These are phyloP conservation scores for Elephantulus edwardii DNA, from an alignment of 2,113 vertebrate genomes.

Conservation along the genomic window DNA sequence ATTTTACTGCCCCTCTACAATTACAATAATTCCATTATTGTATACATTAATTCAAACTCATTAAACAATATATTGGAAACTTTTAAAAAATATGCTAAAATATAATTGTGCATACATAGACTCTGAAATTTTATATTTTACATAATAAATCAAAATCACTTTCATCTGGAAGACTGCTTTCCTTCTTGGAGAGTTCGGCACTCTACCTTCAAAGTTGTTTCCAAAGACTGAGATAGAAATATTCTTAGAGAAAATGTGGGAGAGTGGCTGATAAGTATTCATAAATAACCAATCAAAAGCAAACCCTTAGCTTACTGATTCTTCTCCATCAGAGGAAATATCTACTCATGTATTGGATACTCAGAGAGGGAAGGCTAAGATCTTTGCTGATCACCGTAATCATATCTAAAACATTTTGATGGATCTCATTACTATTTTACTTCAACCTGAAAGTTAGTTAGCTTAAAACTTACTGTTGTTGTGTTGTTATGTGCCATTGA, in stretches of 20 bases:
- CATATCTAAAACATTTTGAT: neutral
- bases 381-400: neutral
- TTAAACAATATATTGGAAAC: neutral
- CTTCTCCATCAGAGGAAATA: neutral
- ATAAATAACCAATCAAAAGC: neutral
- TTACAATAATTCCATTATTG: neutral
- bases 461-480: too few species aligned
- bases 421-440: neutral
- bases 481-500: too few species aligned
- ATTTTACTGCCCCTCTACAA: neutral
- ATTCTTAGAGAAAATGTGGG: conserved; percentile 1
- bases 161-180: neutral
- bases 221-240: neutral
- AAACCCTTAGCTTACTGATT: neutral
- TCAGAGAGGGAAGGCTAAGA: neutral
- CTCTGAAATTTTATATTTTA: neutral
- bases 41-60: neutral
- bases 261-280: neutral
- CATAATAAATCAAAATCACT: neutral
- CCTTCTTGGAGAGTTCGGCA: neutral
- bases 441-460: too few species aligned
- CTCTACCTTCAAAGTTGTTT: neutral
- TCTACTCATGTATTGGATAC: neutral
- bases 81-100: neutral
- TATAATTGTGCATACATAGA: neutral